Evolutionary conservation across 1,140 invertebrate species (phyloP).

Genomic region (Philotrypesis tridentata): DNA sequence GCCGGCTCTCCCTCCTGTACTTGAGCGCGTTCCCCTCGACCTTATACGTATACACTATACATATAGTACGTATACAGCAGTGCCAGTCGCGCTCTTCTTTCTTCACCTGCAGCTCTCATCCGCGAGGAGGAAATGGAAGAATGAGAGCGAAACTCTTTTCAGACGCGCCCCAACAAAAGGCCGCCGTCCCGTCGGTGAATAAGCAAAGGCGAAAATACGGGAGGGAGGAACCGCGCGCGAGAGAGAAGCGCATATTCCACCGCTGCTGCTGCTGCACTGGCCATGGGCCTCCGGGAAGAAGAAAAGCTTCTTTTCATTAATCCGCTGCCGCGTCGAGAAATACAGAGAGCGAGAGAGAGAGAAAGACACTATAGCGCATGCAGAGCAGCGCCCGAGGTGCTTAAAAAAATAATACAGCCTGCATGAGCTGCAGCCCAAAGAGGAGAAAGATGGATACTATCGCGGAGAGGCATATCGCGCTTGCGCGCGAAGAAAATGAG

Average conservation of each 20-base stretch:
- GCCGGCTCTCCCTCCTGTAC: background rate
- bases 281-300: background rate
- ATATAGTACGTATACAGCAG: too few species aligned
- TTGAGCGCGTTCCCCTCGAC: too few species aligned
- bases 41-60: background rate
- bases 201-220: background rate
- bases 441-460: background rate
- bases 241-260: background rate
- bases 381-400: background rate
- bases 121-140: background rate
- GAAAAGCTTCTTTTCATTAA: slow-evolving; percentile 21
- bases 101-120: background rate
- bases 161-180: background rate
- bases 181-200: background rate
- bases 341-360: too few species aligned
- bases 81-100: background rate
- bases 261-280: background rate
- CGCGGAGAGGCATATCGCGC: background rate
- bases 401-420: background rate
- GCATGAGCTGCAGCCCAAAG: background rate
- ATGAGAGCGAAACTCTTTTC: slow-evolving; percentile 14
- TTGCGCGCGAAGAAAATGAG: background rate
- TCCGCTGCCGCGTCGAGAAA: too few species aligned
- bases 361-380: too few species aligned
- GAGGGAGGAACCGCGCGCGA: background rate